Conservation (phyloP, 2,888 invertebrate species). For the Hermodice carunculata region DNA sequence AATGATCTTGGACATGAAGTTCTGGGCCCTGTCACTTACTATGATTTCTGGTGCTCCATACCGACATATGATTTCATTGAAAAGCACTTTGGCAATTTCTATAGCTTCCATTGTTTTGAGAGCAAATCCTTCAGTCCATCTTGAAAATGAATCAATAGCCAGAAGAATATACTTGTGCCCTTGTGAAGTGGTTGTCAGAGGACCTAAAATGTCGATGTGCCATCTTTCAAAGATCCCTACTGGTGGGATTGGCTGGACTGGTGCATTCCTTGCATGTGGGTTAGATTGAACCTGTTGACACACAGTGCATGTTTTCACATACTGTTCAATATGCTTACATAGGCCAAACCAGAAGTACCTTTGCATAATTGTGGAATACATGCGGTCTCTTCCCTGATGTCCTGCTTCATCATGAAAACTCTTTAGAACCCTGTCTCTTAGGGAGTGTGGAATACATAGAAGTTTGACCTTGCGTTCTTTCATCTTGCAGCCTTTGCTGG, state of each 20-base stretch:
- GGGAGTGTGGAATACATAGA: background rate
- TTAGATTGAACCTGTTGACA: background rate
- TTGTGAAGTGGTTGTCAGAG: background rate
- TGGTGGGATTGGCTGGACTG: background rate
- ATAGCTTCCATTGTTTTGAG: background rate
- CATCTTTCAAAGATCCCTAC: background rate
- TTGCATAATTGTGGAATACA: background rate
- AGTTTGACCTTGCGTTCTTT: too few relatives aligned
- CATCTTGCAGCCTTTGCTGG: too few relatives aligned
- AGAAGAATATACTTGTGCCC: slow-evolving; percentile 1
- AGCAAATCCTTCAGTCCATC: background rate
- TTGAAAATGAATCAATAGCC: background rate
- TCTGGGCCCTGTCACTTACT: background rate
- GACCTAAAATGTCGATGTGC: background rate
- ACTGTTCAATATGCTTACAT: background rate
- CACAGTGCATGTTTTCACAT: background rate
- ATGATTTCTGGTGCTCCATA: background rate
- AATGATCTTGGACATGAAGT: background rate
- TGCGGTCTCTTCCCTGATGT: background rate
- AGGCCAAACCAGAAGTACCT: background rate
- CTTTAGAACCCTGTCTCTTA: background rate
- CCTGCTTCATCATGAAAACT: background rate
- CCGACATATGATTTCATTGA: background rate
- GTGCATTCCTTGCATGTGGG: background rate
- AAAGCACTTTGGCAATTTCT: background rate